Evolutionary conservation across 2,888 invertebrate genomes (phyloP), one percentile per base, ranked within the genome.

Genomic region (Selenia dentaria): DNA sequence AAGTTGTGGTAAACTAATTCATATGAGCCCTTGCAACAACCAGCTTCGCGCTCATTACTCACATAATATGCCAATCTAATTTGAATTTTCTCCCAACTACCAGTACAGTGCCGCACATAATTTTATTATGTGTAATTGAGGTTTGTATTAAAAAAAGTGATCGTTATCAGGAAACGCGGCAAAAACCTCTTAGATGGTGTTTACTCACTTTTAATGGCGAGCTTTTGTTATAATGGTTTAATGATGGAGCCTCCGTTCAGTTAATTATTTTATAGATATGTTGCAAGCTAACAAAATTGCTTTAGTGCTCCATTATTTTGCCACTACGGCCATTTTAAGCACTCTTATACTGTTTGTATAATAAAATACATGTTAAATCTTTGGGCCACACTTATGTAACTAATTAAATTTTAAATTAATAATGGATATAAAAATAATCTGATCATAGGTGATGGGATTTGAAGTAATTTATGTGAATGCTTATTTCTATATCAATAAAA

Each of bases 141-240:
- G 54, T 62, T 64, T 55, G 62, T 63, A 72, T 70, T 68, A 66
- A 65, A 57, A n/a, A 61, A 64, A 49, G 27, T 64, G 70, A 76
- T 73, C 51, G 40, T 67, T 63, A 72, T 77, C 75, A 62, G 43
- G 8, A 45, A 45, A 45, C 55, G 61, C 68, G 66, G 67, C 64
- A 54, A 65, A 22, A 61, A 58, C 62, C 67, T 74, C 69, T 78
- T 56, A 79, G 72, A 68, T 75, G 74, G 79, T 82, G 78, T 81
- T 83, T 78, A 81, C 75, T 70, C 64, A 59, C 51, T 76, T 81
- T 81, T 82, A 81, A 83, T 79, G 64, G 70, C 65, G 63, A 66
- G 67, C 77, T 78, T 82, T 81, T 74, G 74, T 76, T 75, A 62
- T 73, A 76, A 83, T 79, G 59, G 59, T 63, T 71, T 79, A 71